Base-by-base conservation (phyloP, 2,113 vertebrate genomes). In the Garra rufa region DNA sequence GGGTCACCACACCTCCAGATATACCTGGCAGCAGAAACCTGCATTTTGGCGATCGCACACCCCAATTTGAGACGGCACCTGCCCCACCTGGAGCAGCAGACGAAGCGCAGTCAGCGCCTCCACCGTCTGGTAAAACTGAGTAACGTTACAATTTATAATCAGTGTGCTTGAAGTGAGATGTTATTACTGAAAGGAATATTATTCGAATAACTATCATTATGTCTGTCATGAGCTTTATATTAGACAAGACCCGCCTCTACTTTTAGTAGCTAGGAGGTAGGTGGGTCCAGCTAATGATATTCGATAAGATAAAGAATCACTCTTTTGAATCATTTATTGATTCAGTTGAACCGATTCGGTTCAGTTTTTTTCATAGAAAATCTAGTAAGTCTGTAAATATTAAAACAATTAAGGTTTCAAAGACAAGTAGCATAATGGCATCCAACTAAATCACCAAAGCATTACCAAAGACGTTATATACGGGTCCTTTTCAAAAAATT, bases 1-100 rank as follows among this genome's bases (percentile, higher is more conserved):
- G 97, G 97, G 96, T 98, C 85, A 97, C 96, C 19, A 96, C 92
- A 21, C 97, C 97, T 15, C 97, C 97, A 0, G 97, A 98, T 90
- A 98, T 99, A 82, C 97, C 97, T 2, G 97, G 97, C 14, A 98
- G 97, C 94, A 96, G 97, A 83, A 99, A 98, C 90, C 93, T 97
- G 89, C 95, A 99, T 89, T 94, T 94, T 90, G 95, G 92, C 1
- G 97, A 97, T 78, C 94, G 95, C 87, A 97, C 95, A 21, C 96
- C 97, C 1, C 92, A 94, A 4, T 93, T 89, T 21, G 95, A 94
- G 9, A 92, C 92, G n/a, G 90, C 92, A 6, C 85, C 75, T 46
- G 83, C 90, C 26, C 87, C 93, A 34, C 90, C 91, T 8, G 92
- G 85, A 41, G 93, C 92, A 11, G 92, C 89, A 59, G 69, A 92